Evolutionary conservation across 2,888 invertebrate species (phyloP), one percentile per base, ranked within the genome.

Genomic region (Aquatica leii): DNA sequence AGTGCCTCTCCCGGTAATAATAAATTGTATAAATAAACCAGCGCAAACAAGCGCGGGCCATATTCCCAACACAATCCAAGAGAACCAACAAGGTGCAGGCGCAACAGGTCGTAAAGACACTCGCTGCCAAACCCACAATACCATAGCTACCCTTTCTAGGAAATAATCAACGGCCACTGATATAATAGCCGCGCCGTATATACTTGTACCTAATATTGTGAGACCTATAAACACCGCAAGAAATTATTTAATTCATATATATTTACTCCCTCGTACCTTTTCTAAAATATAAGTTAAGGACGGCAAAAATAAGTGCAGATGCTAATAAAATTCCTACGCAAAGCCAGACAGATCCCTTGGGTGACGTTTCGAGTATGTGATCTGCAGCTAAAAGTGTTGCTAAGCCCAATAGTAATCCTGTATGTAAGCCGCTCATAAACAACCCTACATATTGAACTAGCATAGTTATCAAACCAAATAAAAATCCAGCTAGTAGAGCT

Each of bases 381-480:
- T 87, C 87, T 62, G 86, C 86, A 12, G 84, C 78, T 34, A 87
- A 84, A 54, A 90, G 82, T 0, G 86, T 85, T 1, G 84, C 87
- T 46, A 89, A 77, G 2, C 87, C 88, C 20, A 87, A 75, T 63
- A 90, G 83, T 14, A 91, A 80, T 17, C 93, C 93, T 0, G 91
- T 88, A 78, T 92, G 91, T 73, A 93, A 87, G 34, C 93, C 93
- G 17, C 90, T 89, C 86, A 92, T 89, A 81, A 93, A 93, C 59
- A 93, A 86, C 3, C 92, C 92, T 37, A 92, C 90, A 77, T 92
- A 92, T 77, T 91, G 91, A 61, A 93, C 91, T 74, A 93, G 84
- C 90, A 91, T 91, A 9, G 92, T 92, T 76, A 93, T 90, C 63
- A 92, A 85, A 11, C 93, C 93, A 74, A 91, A 90, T 41, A 93